Evolutionary conservation across 2,113 vertebrate genomes (phyloP).

Genomic region (Mandrillus leucophaeus): DNA sequence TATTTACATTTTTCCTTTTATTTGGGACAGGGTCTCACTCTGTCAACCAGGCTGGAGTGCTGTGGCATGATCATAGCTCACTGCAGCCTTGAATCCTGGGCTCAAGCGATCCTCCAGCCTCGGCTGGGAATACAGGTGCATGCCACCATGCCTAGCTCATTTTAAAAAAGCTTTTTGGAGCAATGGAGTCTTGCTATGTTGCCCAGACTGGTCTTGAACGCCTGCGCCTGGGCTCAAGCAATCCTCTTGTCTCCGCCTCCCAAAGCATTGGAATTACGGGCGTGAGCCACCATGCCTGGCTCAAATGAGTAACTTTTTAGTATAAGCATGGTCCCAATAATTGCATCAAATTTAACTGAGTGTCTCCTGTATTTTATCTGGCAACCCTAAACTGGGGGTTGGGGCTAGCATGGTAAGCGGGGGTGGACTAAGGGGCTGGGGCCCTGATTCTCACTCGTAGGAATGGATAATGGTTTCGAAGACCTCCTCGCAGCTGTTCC

Average conservation of each 20-base stretch:
- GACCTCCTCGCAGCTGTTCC: conserved; percentile 88
- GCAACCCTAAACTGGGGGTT: neutral
- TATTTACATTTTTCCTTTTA: neutral
- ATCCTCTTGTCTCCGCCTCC: neutral
- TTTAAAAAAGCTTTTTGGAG: too few species aligned
- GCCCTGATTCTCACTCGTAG: conserved; percentile 84
- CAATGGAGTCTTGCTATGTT: neutral
- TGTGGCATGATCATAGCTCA: too few species aligned
- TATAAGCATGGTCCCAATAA: neutral
- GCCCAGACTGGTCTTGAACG: neutral
- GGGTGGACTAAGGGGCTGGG: too few species aligned
- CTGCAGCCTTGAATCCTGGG: too few species aligned
- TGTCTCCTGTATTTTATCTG: neutral
- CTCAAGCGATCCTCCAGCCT: too few species aligned
- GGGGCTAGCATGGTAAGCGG: neutral
- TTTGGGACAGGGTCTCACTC: neutral
- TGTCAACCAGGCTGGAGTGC: too few species aligned
- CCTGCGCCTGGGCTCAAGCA: neutral
- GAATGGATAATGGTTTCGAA: conserved; percentile 88
- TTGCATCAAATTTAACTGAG: neutral
- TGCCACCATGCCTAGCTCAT: too few species aligned
- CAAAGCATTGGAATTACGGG: neutral
- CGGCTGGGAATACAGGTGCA: too few species aligned
- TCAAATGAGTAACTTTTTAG: neutral
- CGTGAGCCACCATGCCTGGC: neutral